A percentile compares a stretch with the other conserved stretches of the same genome.
Conservation (phyloP, 2,113 vertebrate genomes). For the Odontophorus gujanensis region DNA sequence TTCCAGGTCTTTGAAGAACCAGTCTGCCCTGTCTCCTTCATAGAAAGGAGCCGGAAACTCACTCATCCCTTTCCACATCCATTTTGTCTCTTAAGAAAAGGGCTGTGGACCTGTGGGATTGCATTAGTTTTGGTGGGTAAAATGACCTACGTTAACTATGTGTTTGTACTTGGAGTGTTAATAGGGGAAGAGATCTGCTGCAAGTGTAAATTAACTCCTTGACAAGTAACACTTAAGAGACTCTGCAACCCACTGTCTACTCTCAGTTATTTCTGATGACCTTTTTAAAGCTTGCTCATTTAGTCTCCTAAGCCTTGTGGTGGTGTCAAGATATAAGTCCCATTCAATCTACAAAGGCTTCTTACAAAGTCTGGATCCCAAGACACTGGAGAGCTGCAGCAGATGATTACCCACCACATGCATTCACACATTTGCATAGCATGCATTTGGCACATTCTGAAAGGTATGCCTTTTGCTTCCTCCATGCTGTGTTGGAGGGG, state of each 20-base stretch:
- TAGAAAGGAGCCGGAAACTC: not conserved
- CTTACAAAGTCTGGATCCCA: not conserved
- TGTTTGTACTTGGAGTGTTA: not conserved
- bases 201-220: not conserved
- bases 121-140: not conserved
- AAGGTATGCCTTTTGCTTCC: not conserved
- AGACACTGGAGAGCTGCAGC: not conserved
- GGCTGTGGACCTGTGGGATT: not conserved
- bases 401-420: not conserved
- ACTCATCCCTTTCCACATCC: not conserved
- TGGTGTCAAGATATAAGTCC: not conserved
- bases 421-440: not conserved
- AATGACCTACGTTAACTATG: not conserved
- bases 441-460: not conserved
- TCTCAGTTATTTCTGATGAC: not conserved
- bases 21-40: conserved; percentile 2
- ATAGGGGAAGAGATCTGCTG: not conserved
- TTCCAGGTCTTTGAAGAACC: conserved; percentile 30
- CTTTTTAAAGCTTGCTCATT: not conserved
- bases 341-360: not conserved
- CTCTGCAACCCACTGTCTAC: not conserved
- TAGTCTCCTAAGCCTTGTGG: not conserved
- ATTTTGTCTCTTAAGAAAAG: not conserved
- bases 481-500: not conserved
- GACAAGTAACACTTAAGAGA: not conserved